Evolutionary conservation across 2,888 invertebrate genomes (phyloP), one percentile per base, ranked within the genome.

Genomic region (Tolmerus cingulatus): DNA sequence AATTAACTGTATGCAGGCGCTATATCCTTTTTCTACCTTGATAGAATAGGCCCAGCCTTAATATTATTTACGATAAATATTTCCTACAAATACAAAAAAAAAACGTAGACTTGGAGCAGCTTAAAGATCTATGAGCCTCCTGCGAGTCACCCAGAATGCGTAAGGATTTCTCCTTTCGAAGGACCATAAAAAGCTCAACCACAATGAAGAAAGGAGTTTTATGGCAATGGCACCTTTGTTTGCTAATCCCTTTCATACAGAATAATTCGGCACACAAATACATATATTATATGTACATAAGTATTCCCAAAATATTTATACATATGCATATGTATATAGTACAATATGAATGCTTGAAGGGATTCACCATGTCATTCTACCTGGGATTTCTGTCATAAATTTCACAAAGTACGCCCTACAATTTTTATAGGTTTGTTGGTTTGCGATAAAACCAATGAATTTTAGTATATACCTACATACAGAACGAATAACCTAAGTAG

Each of bases 361-460:
- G 74, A 43, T 43, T 40, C 66, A 40, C 46, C 34, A 16, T 55
- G 16, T n/a, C 27, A 84, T 4, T 84, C 23, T 46, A 46, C 85
- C 85, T 55, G 16, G 81, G 55, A 55, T 23, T 30, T n/a, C 40
- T 74, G 84, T 84, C 84, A 84, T 57, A 84, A 84, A 84, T 66
- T 84, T 84, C 84, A 7, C 14, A 84, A 66, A 66, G 66, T 23
- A n/a, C 30, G 23, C 74, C 57, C 19, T 66, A 84, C 84, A 74
- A 84, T 84, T 84, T 84, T 74, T 84, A 74, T 84, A 66, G 37
- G 30, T 81, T 81, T 51, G 19, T 55, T 40, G 34, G 55, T 30
- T 55, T 81, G 34, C 30, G 30, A 55, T 34, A 81, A 51, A 81
- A 55, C 7, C 14, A 16, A 27, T 23, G 37, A 78, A 43, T 51